phyloP scores from a whole-genome alignment of 2,888 invertebrate species.

The Gastrophysa polygoni region DNA sequence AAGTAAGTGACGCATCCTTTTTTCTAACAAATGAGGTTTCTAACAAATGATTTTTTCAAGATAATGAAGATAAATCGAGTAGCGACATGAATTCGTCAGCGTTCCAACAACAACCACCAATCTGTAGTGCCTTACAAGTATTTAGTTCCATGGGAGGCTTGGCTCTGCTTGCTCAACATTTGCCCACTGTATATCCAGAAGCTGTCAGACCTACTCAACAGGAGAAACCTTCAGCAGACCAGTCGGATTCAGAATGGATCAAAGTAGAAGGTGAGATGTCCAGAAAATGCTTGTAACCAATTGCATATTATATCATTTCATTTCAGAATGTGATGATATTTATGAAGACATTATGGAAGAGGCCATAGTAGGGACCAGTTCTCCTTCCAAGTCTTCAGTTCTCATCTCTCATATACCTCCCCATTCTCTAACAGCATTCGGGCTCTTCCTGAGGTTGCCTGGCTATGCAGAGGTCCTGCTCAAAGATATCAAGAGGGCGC shows the following conservation, averaged over 20 bases:
- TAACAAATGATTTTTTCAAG: constrained; percentile 7
- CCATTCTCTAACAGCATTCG: constrained; percentile 90
- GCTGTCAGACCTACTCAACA: constrained; percentile 61
- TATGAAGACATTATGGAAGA: constrained; percentile 67
- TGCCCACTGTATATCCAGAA: constrained; percentile 88
- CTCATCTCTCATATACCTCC: constrained; percentile 76
- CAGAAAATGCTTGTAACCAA: background rate
- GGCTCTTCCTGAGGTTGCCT: constrained; percentile 84
- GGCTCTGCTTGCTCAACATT: constrained; percentile 84
- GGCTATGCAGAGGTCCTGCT: constrained; percentile 90
- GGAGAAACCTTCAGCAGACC: constrained; percentile 64
- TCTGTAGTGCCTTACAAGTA: constrained; percentile 73
- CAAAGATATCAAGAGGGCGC: constrained; percentile 81
- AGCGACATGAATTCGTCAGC: constrained; percentile 34
- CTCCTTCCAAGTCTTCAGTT: constrained; percentile 60
- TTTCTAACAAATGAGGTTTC: constrained; percentile 15
- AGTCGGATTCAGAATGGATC: constrained; percentile 58
- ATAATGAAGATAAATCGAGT: constrained; percentile 37
- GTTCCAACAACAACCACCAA: constrained; percentile 43
- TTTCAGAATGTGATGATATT: constrained; percentile 64
- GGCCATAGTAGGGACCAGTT: constrained; percentile 58
- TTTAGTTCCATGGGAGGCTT: constrained; percentile 90
- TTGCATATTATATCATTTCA: background rate
- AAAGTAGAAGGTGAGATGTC: constrained; percentile 58
- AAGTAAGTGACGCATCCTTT: constrained; percentile 42